Conservation (phyloP, 2,113 vertebrate genomes). For the Semicossyphus pulcher region DNA sequence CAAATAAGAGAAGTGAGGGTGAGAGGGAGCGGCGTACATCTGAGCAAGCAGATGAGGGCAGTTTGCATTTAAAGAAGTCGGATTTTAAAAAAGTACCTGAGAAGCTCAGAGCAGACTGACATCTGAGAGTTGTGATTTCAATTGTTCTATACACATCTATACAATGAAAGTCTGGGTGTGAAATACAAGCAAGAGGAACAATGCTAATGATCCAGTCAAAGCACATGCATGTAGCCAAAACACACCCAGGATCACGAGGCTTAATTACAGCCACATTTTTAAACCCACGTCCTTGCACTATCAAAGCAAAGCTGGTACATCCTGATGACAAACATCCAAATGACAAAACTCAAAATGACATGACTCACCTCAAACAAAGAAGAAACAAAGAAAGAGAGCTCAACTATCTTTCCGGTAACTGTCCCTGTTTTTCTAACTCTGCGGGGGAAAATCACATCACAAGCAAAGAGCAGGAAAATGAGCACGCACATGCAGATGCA, state of each 20-base stretch:
- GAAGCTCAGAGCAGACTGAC: no score
- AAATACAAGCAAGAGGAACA: no score
- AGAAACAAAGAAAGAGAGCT: conserved; percentile 54
- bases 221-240: conserved; percentile 53
- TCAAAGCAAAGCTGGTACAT: conserved; percentile 1
- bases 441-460: conserved; percentile 14
- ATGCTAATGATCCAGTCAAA: conserved; percentile 53
- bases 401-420: conserved; percentile 39
- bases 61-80: background rate
- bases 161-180: conserved; percentile 18
- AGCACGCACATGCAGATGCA: conserved; percentile 48
- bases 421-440: conserved; percentile 32
- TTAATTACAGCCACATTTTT: conserved; percentile 41
- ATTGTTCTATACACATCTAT: conserved; percentile 26
- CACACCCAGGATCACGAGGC: conserved; percentile 50
- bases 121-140: background rate
- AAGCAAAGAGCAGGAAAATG: conserved; percentile 23
- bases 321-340: conserved; percentile 25
- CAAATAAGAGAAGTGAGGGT: conserved; percentile 20
- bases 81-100: no score
- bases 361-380: conserved; percentile 76
- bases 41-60: background rate
- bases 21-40: conserved; percentile 17
- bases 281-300: background rate
- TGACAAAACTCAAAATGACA: conserved; percentile 33